Evolutionary conservation across 2,113 vertebrate genomes (phyloP).

Genomic region (Onychostruthus taczanowskii): DNA sequence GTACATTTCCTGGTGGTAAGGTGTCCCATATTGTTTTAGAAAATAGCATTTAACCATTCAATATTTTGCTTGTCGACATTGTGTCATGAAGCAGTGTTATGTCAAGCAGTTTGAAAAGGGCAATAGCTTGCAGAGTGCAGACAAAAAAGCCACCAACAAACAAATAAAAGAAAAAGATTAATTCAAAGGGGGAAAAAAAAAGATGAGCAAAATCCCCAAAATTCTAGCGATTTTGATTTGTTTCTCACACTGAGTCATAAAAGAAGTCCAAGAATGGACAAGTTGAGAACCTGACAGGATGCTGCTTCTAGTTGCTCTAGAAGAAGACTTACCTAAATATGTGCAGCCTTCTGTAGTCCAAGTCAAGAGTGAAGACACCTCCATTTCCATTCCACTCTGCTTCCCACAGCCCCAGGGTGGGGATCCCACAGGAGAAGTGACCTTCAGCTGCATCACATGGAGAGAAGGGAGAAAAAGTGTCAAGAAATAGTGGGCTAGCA

Average conservation of each 20-base stretch:
- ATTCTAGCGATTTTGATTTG: not conserved
- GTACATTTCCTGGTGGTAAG: not conserved
- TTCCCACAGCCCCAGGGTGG: rapidly evolving
- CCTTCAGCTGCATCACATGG: not conserved
- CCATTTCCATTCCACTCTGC: not conserved
- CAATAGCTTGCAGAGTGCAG: not conserved
- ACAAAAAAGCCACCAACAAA: not conserved
- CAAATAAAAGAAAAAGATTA: not conserved
- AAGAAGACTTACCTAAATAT: not conserved
- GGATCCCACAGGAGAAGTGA: rapidly evolving
- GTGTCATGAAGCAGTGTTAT: not conserved
- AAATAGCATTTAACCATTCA: conserved; percentile 10
- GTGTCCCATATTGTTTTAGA: not conserved
- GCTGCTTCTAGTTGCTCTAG: not conserved
- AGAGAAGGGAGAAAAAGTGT: not conserved
- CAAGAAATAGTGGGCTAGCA: not conserved
- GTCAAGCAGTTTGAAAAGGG: conserved; percentile 55
- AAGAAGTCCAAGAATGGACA: not conserved
- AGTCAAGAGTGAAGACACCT: not conserved
- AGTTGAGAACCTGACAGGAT: not conserved
- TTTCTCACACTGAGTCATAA: not conserved
- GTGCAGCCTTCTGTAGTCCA: not conserved
- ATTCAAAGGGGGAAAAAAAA: not conserved
- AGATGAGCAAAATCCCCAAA: not conserved
- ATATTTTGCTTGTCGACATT: not conserved